phyloP scores from a whole-genome alignment of 2,888 invertebrate genomes.

The Cryptops parisi region DNA sequence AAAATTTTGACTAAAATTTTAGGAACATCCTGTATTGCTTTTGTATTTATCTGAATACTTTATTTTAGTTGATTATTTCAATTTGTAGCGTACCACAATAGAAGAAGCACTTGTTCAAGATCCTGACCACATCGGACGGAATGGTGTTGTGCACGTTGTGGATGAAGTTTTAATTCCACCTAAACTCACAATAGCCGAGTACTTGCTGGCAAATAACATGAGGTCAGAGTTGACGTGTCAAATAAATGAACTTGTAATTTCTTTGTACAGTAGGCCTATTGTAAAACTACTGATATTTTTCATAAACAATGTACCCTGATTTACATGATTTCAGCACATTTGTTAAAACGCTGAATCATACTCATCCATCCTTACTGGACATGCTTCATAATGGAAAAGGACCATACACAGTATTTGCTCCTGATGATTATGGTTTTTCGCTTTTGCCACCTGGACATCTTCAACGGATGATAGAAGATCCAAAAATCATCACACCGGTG shows the following conservation, averaged over 20 bases:
- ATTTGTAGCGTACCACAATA: constrained; percentile 18
- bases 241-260: too few species aligned
- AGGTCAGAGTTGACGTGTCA: too few species aligned
- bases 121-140: constrained; percentile 19
- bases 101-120: constrained; percentile 18
- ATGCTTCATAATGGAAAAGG: constrained; percentile 16
- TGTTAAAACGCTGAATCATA: constrained; percentile 10
- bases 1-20: constrained; percentile 1
- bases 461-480: background rate
- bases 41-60: too few species aligned
- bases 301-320: background rate
- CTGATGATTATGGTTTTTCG: constrained; percentile 15
- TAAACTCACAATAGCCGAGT: constrained; percentile 16
- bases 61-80: too few species aligned
- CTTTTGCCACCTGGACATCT: constrained; percentile 11
- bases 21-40: constrained; percentile 10
- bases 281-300: too few species aligned
- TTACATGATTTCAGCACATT: constrained; percentile 6
- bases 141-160: constrained; percentile 21
- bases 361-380: constrained; percentile 12
- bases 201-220: background rate
- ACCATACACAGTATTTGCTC: constrained; percentile 20
- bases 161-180: constrained; percentile 20
- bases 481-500: background rate
- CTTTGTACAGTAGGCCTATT: too few species aligned